Conservation (phyloP, 1,140 invertebrate species). For the Phymastichus coffea region DNA sequence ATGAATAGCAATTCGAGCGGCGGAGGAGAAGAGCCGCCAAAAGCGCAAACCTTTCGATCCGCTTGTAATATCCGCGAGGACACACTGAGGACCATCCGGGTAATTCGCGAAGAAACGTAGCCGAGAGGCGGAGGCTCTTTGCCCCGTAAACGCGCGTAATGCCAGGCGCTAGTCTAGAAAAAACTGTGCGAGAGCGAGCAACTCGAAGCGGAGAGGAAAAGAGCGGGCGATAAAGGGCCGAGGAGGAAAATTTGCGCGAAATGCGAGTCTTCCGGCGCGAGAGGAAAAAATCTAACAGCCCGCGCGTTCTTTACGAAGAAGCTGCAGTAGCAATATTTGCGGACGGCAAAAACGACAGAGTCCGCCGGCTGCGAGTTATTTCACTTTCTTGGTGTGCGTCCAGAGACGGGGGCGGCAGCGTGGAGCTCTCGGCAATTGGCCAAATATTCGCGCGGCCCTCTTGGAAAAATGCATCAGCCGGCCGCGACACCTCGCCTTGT, state of each 20-base stretch:
- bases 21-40: not conserved
- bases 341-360: not conserved
- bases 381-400: slow-evolving; percentile 32
- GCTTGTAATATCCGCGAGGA: no score
- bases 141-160: no score
- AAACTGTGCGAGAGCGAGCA: no score
- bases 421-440: slow-evolving; percentile 33
- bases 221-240: no score
- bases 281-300: not conserved
- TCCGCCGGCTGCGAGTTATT: slow-evolving; percentile 4
- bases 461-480: slow-evolving; percentile 30
- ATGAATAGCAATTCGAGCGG: no score
- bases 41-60: no score
- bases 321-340: slow-evolving; percentile 1
- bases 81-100: no score
- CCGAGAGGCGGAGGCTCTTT: no score
- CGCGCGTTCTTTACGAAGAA: not conserved
- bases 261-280: not conserved
- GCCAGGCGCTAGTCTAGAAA: no score
- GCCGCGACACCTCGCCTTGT: slow-evolving; percentile 32
- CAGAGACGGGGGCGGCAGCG: slow-evolving; percentile 11
- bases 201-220: no score
- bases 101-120: no score
- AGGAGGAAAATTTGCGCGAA: slow-evolving; percentile 2
- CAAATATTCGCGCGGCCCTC: slow-evolving; percentile 47